Base-by-base conservation (phyloP, 2,888 invertebrate species). In the Tipula unca region DNA sequence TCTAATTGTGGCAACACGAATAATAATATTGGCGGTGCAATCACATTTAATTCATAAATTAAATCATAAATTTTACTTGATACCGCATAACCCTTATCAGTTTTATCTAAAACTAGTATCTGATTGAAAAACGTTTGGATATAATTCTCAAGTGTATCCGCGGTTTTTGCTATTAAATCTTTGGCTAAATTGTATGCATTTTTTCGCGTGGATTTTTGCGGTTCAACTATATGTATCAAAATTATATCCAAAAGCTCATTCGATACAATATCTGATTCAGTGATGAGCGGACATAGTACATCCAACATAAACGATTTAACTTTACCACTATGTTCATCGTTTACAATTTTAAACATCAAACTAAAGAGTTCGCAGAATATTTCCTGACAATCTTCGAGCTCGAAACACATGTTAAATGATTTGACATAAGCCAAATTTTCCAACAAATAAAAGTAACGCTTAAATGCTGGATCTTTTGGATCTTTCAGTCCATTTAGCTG, bases 71-170 rank as follows among this genome's bases (percentile, higher is more conserved):
- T 95, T 93, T 97, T 96, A 85, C 93, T 93, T 89, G 95, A 95
- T 88, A 97, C 96, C 87, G 94, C 92, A 85, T 96, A 92, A 87
- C 93, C 94, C 88, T 94, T 95, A 89, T 97, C 96, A 89, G 96
- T 96, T 91, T 97, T 98, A 86, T 98, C 98, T 90, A 98, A 92
- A 88, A 99, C 97, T 86, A 99, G 92, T 54, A 97, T 96, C 90
- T 98, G 97, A 92, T 98, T 98, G 92, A 99, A 98, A 90, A 99
- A 99, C 95, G 98, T 95, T 92, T 98, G 98, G 89, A 99, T 97
- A 89, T 98, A 98, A 20, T 97, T 96, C 90, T 99, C 98, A 86
- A 99, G 92, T 0, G 97, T 97, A 89, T 97, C 97, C 87, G 95
- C 95, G 85, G 98, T 98, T 91, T 98, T 97, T 35, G 96, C 92